Evolutionary conservation across 2,113 vertebrate genomes (phyloP).

Genomic region (Psephotus haematonotus): DNA sequence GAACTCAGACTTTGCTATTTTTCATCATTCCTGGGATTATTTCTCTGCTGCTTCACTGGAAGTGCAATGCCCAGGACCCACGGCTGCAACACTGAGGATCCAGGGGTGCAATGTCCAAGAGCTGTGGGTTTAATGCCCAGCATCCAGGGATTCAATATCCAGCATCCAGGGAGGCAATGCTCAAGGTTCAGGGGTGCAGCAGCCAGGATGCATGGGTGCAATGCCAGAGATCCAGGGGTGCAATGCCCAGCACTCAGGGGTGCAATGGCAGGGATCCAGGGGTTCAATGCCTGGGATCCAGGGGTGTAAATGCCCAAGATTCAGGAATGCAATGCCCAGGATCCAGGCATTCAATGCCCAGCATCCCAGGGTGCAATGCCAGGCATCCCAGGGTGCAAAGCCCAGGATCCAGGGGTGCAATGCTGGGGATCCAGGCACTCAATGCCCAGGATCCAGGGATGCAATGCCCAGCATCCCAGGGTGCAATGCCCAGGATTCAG

Average conservation of each 20-base stretch:
- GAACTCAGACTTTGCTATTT: neutral
- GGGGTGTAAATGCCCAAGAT: neutral
- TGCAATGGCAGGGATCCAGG: rapidly evolving
- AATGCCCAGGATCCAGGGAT: rapidly evolving
- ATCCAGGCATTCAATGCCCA: rapidly evolving
- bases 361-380: too few relatives aligned
- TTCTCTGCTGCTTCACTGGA: neutral
- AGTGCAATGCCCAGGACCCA: rapidly evolving
- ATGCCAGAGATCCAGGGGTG: neutral
- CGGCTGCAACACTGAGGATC: neutral
- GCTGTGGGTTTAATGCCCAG: too few relatives aligned
- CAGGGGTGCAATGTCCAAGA: neutral
- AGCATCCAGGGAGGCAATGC: rapidly evolving
- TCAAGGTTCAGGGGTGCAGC: rapidly evolving
- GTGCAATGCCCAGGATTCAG: too few relatives aligned
- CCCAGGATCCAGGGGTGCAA: rapidly evolving
- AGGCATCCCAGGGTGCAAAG: neutral
- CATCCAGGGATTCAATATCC: rapidly evolving
- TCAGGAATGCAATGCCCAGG: rapidly evolving
- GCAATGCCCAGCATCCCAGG: rapidly evolving
- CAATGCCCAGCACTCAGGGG: too few relatives aligned
- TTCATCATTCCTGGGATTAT: neutral
- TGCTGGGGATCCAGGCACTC: rapidly evolving
- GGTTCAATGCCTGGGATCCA: neutral
- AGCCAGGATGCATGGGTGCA: rapidly evolving